These are phyloP conservation scores for Macropis europaea DNA, from an alignment of 2,888 invertebrate species.

Conservation along the genomic window DNA sequence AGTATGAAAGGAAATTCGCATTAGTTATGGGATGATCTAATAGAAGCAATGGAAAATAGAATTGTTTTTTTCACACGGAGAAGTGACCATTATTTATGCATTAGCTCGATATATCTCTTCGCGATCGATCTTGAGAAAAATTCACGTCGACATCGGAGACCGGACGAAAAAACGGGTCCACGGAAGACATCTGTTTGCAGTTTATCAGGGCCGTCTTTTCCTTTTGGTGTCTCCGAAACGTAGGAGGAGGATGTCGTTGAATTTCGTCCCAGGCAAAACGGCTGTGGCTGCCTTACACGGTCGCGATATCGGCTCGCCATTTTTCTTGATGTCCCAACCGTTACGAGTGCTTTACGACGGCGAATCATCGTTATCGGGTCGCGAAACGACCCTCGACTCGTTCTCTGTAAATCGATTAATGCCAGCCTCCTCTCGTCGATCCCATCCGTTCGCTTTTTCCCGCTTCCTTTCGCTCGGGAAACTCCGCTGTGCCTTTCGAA, in stretches of 20 bases:
- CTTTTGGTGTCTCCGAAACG: neutral
- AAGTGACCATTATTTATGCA: too few relatives aligned
- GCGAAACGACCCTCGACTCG: constrained; percentile 30
- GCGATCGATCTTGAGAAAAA: too few relatives aligned
- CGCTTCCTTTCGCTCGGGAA: neutral
- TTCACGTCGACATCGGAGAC: too few relatives aligned
- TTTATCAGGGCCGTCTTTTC: neutral
- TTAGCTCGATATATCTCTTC: too few relatives aligned
- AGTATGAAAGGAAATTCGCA: too few relatives aligned
- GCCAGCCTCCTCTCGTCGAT: constrained; percentile 9
- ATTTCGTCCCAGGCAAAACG: constrained; percentile 34
- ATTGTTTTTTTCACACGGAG: too few relatives aligned
- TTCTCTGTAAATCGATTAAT: constrained; percentile 51
- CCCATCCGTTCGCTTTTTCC: neutral
- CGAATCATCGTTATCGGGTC: constrained; percentile 56
- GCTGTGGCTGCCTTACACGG: constrained; percentile 16
- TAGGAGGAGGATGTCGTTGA: constrained; percentile 29
- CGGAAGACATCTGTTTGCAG: too few relatives aligned
- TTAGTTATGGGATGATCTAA: too few relatives aligned
- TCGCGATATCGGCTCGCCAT: constrained; percentile 38
- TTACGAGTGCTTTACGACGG: constrained; percentile 29
- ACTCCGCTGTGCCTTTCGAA: neutral
- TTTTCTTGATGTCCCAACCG: constrained; percentile 39
- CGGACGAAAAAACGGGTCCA: too few relatives aligned
- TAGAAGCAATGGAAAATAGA: too few relatives aligned